Conservation (phyloP, 2,888 invertebrate genomes). For the Frankliniella fusca region DNA sequence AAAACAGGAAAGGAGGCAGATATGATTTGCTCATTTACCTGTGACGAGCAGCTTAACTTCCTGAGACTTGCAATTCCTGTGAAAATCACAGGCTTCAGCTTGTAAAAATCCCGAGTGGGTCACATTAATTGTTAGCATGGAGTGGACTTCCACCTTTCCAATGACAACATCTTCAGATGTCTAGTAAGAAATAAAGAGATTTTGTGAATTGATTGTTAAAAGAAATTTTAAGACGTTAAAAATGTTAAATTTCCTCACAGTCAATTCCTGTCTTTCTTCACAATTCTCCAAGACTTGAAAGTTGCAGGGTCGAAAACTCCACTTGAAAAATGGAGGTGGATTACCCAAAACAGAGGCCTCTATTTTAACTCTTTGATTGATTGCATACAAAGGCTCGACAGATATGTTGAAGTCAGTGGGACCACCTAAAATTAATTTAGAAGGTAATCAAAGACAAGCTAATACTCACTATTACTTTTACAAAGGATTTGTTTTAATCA, state of each 20-base stretch:
- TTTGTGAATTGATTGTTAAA: background rate
- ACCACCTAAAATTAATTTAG: conserved; percentile 36
- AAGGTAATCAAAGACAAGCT: background rate
- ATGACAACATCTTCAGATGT: conserved; percentile 1
- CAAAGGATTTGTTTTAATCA: background rate
- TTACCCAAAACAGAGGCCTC: conserved; percentile 53
- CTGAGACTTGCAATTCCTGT: background rate
- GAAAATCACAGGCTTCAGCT: background rate
- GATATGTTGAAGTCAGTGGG: conserved; percentile 35
- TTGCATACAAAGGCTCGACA: conserved; percentile 9
- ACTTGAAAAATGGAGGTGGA: conserved; percentile 55
- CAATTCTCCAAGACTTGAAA: background rate
- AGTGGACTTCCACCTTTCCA: background rate
- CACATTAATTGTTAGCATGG: background rate
- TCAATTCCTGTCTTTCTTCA: background rate
- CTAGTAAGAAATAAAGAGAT: background rate
- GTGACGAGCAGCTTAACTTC: background rate
- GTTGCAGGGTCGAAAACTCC: conserved; percentile 47
- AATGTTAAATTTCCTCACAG: background rate
- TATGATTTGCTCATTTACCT: background rate
- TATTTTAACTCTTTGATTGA: conserved; percentile 42
- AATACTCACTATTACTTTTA: background rate
- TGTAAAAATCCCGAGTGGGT: background rate
- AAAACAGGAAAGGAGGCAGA: background rate
- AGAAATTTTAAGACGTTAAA: conserved; percentile 17